A percentile compares a stretch with the other conserved stretches of the same genome.
Evolutionary conservation across 2,797 vertebrate genomes (phyloP).

Genomic region (Phataginus tetradactyla): DNA sequence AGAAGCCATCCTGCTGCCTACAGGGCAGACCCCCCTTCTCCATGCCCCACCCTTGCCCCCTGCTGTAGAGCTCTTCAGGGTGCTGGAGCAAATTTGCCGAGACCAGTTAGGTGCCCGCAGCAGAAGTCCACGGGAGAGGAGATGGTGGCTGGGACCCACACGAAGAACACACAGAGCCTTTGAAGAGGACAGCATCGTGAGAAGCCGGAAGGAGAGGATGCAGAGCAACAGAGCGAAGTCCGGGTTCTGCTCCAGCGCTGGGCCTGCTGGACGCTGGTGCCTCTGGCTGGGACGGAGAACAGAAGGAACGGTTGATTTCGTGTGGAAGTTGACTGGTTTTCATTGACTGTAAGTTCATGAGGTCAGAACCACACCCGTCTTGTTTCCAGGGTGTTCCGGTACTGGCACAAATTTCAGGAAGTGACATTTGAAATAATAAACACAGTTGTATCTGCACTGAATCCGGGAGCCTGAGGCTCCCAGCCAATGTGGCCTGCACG

Average conservation of each 20-base stretch:
- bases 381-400: fast-evolving
- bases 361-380: fast-evolving
- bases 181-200: fast-evolving
- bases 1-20: background rate
- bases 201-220: fast-evolving
- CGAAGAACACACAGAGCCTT: fast-evolving
- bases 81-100: background rate
- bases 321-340: fast-evolving
- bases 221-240: too few relatives aligned
- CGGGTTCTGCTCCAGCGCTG: fast-evolving
- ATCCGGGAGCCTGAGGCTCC: background rate
- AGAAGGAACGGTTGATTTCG: fast-evolving
- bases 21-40: background rate
- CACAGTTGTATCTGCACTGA: fast-evolving
- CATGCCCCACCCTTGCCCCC: fast-evolving
- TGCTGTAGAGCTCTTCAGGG: fast-evolving
- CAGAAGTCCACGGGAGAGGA: fast-evolving
- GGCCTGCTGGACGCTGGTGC: fast-evolving
- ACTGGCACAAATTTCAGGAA: background rate
- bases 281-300: fast-evolving
- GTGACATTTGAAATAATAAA: background rate
- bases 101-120: fast-evolving
- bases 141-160: fast-evolving
- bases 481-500: fast-evolving
- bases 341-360: fast-evolving